A percentile compares a stretch with the other conserved stretches of the same genome.
phyloP scores from a whole-genome alignment of 2,797 vertebrate genomes.

The Myoxocephalus aenaeus region DNA sequence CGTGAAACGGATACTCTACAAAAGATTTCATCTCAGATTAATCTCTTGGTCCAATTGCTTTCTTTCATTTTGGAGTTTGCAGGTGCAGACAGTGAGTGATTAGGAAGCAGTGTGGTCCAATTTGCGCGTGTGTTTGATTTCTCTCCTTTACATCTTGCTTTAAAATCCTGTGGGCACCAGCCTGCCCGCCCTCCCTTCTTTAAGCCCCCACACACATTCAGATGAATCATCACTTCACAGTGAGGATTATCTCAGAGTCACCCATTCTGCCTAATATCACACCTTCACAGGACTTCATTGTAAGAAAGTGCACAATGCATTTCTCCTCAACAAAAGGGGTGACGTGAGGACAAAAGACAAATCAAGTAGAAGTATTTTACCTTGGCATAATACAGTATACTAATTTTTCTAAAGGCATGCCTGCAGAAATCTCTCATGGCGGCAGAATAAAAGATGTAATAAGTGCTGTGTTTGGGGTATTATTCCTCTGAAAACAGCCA shows the following conservation, averaged over 20 bases:
- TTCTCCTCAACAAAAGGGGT: conserved; percentile 42
- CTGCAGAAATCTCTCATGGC: conserved; percentile 19
- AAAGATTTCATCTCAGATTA: conserved; percentile 27
- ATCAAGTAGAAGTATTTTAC: conserved; percentile 28
- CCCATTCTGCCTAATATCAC: conserved; percentile 42
- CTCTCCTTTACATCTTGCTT: conserved; percentile 33
- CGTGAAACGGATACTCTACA: conserved; percentile 5
- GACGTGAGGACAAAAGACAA: conserved; percentile 40
- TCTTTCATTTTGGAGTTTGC: conserved; percentile 36
- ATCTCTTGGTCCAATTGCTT: conserved; percentile 35
- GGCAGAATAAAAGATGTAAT: conserved; percentile 23
- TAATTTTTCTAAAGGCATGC: conserved; percentile 21
- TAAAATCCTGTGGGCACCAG: conserved; percentile 48
- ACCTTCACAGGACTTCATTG: conserved; percentile 30
- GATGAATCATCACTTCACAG: conserved; percentile 65
- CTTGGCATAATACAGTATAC: conserved; percentile 16
- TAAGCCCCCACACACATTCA: conserved; percentile 47
- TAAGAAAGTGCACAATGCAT: conserved; percentile 31
- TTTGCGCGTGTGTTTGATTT: conserved; percentile 40
- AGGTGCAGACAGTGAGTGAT: conserved; percentile 32
- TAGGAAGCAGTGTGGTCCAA: conserved; percentile 36
- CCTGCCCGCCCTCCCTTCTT: conserved; percentile 9
- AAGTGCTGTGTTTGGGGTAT: conserved; percentile 7
- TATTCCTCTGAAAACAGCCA: conserved; percentile 22
- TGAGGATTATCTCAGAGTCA: conserved; percentile 63